phyloP scores from a whole-genome alignment of 30 jellyfish, hydroid and myxozoan genomes.

The Mastigias papua region DNA sequence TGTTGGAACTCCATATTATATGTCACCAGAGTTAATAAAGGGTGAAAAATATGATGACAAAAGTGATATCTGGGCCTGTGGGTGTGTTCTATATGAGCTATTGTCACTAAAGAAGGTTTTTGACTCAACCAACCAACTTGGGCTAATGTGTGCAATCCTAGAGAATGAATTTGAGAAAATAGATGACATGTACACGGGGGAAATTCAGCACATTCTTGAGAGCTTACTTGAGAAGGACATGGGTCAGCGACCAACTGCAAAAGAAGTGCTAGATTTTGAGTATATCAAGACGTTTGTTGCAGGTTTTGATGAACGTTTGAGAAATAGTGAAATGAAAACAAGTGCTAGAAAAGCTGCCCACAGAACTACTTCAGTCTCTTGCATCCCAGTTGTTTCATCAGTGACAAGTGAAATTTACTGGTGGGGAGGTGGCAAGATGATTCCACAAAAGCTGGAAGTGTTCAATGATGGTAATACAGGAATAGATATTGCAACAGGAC shows the following conservation, averaged over 20 bases:
- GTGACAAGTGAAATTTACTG: constrained; percentile 92
- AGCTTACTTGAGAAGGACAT: constrained; percentile 77
- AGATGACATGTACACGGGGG: constrained; percentile 69
- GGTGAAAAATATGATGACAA: constrained; percentile 92
- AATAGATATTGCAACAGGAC: constrained; percentile 92
- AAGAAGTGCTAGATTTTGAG: constrained; percentile 40
- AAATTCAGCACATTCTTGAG: constrained; percentile 45
- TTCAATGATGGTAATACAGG: constrained; percentile 85
- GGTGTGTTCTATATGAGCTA: constrained; percentile 96
- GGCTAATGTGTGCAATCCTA: constrained; percentile 77
- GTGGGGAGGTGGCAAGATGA: constrained; percentile 98
- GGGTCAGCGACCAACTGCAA: constrained; percentile 78
- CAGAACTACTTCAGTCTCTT: constrained; percentile 42
- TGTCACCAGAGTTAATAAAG: constrained; percentile 95
- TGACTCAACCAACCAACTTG: constrained; percentile 94
- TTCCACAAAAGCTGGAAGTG: constrained; percentile 87
- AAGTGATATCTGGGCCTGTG: constrained; percentile 99
- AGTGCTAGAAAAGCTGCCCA: constrained; percentile 40
- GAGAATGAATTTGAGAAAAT: constrained; percentile 75
- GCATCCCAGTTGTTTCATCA: constrained; percentile 89
- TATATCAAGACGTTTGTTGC: constrained; percentile 29
- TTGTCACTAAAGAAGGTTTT: constrained; percentile 85
- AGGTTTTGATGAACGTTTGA: constrained; percentile 44
- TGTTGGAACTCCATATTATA: constrained; percentile 98
- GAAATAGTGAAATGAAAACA: not conserved